phyloP scores from a whole-genome alignment of 2,797 vertebrate species.

The Pangasius macronema region DNA sequence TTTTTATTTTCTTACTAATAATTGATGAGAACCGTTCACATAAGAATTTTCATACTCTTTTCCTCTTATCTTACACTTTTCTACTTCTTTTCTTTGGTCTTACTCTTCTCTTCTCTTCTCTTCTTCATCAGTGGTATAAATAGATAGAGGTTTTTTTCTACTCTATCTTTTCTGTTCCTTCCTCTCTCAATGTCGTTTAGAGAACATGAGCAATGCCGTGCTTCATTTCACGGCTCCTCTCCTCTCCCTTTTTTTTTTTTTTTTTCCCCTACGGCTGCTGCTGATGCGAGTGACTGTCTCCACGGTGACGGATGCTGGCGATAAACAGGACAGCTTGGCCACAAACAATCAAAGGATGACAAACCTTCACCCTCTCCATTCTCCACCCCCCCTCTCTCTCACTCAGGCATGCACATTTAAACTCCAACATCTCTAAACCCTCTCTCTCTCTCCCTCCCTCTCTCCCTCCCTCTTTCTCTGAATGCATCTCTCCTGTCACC shows the following conservation, averaged over 20 bases:
- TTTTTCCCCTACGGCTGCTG: conserved; percentile 68
- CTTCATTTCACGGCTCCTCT: conserved; percentile 53
- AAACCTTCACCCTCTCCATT: conserved; percentile 58
- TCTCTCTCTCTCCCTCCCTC: conserved; percentile 21
- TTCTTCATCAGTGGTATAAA: background rate
- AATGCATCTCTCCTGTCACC: conserved; percentile 33
- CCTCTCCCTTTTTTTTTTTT: conserved; percentile 3
- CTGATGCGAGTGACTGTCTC: conserved; percentile 76
- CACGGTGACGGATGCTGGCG: conserved; percentile 71
- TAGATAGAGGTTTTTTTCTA: background rate
- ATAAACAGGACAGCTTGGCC: conserved; percentile 66
- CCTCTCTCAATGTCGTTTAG: background rate
- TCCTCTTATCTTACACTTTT: background rate
- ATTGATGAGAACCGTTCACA: background rate
- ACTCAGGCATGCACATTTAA: conserved; percentile 8
- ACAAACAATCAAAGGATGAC: conserved; percentile 67
- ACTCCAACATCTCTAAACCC: background rate
- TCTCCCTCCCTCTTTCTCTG: conserved; percentile 35
- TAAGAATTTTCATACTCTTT: background rate
- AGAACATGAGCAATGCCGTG: conserved; percentile 53
- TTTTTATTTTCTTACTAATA: background rate
- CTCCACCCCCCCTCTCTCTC: conserved; percentile 14
- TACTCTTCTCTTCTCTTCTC: background rate
- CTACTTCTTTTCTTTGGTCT: background rate
- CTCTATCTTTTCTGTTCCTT: background rate